These are phyloP conservation scores for Tetraneura akinire DNA, from an alignment of 1,140 invertebrate genomes.

Conservation along the genomic window DNA sequence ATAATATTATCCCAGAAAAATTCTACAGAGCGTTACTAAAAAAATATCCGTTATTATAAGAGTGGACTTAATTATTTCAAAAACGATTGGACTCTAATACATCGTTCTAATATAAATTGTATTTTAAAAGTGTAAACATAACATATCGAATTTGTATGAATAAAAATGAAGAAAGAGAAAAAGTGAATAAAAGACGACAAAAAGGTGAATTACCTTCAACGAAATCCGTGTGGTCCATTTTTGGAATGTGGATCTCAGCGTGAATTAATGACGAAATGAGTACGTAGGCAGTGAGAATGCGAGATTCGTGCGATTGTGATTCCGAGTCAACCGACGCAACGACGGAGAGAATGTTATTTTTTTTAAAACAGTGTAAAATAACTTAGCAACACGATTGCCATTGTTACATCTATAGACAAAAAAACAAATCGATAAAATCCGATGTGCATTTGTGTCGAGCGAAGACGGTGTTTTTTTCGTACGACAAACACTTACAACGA, in stretches of 20 bases:
- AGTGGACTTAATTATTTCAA: neutral
- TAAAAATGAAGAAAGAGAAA: too few relatives aligned
- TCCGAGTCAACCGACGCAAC: too few relatives aligned
- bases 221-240: slow-evolving; percentile 16
- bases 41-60: neutral
- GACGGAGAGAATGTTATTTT: neutral
- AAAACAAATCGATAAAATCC: too few relatives aligned
- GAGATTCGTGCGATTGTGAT: neutral
- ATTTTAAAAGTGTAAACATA: neutral
- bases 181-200: too few relatives aligned
- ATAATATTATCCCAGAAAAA: neutral
- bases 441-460: too few relatives aligned
- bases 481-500: too few relatives aligned
- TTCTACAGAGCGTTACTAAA: neutral
- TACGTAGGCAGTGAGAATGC: slow-evolving; percentile 1
- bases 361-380: neutral
- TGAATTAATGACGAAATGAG: neutral
- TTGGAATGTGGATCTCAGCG: slow-evolving; percentile 7
- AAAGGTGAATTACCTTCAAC: neutral
- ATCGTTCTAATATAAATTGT: neutral
- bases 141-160: too few relatives aligned
- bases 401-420: too few relatives aligned
- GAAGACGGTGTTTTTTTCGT: too few relatives aligned
- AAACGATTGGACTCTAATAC: neutral
- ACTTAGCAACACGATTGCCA: slow-evolving; percentile 14